Conservation (phyloP, 2,113 vertebrate genomes). For the Epinephelus lanceolatus region DNA sequence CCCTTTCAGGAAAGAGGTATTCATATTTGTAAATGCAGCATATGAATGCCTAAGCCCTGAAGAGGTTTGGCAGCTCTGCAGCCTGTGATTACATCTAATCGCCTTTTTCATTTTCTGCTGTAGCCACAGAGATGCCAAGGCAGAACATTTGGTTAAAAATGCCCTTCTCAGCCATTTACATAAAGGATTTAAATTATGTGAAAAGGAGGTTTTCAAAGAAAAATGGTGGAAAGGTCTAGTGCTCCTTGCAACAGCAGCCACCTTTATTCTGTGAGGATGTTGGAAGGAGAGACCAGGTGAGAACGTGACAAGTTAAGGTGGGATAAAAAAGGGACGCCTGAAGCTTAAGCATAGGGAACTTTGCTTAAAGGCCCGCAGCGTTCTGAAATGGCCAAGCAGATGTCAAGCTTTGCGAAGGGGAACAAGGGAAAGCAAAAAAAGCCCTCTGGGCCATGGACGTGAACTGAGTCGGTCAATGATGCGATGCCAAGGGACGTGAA, state of each 20-base stretch:
- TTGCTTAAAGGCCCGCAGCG: constrained; percentile 77
- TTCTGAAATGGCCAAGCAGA: constrained; percentile 85
- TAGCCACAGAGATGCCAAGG: constrained; percentile 76
- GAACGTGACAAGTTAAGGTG: constrained; percentile 74
- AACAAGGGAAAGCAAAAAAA: constrained; percentile 70
- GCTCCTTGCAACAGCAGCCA: constrained; percentile 83
- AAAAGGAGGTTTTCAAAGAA: constrained; percentile 62
- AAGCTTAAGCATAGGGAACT: constrained; percentile 83
- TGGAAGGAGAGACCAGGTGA: constrained; percentile 79
- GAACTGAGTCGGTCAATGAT: constrained; percentile 60
- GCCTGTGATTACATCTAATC: constrained; percentile 65
- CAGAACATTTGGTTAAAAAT: constrained; percentile 69
- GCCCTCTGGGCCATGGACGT: constrained; percentile 49
- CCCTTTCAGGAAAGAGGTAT: constrained; percentile 70
- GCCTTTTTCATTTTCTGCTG: constrained; percentile 58
- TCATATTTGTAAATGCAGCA: constrained; percentile 66
- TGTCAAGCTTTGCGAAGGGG: constrained; percentile 80
- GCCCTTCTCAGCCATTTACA: constrained; percentile 69
- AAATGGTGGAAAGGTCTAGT: constrained; percentile 72
- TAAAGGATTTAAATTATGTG: constrained; percentile 63
- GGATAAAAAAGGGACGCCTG: constrained; percentile 64
- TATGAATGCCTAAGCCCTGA: constrained; percentile 76
- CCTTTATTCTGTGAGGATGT: constrained; percentile 78
- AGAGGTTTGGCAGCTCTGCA: constrained; percentile 78
- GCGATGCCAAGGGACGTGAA: constrained; percentile 72